Conservation (phyloP, 1,140 invertebrate species). For the Zaprionus kolodkinae region DNA sequence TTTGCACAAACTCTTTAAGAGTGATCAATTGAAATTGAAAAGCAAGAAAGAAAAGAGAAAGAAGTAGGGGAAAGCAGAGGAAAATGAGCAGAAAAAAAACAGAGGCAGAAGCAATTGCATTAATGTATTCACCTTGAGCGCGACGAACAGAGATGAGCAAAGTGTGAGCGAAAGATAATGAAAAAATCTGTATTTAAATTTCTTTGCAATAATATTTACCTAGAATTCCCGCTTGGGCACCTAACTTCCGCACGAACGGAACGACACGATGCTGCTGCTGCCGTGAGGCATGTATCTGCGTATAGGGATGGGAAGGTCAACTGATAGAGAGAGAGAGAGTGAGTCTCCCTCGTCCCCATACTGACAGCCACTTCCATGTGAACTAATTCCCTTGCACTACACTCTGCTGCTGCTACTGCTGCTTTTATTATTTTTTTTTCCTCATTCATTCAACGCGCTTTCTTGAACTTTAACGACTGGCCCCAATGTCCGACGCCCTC, state of each 20-base stretch:
- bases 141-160: conserved; percentile 1
- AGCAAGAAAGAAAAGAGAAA: background rate
- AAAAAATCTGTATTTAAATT: conserved; percentile 79
- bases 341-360: background rate
- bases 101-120: conserved; percentile 46
- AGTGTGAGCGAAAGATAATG: conserved; percentile 52
- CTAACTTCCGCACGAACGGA: conserved; percentile 74
- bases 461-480: conserved; percentile 53
- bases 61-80: conserved; percentile 19
- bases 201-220: conserved; percentile 77
- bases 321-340: background rate
- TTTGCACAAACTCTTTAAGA: conserved; percentile 10
- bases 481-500: background rate
- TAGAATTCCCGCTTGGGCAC: conserved; percentile 75
- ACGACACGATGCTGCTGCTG: conserved; percentile 22
- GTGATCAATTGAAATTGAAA: background rate
- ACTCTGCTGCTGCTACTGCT: conserved; percentile 38
- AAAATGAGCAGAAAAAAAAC: conserved; percentile 10
- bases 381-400: conserved; percentile 76
- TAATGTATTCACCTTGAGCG: conserved; percentile 37
- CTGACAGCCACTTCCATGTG: conserved; percentile 74
- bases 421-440: conserved; percentile 13
- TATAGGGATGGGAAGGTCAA: conserved; percentile 2
- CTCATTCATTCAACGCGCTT: conserved; percentile 46
- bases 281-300: conserved; percentile 25